These are phyloP conservation scores for Bombus vancouverensis DNA, from an alignment of 1,140 invertebrate genomes.

Conservation along the genomic window DNA sequence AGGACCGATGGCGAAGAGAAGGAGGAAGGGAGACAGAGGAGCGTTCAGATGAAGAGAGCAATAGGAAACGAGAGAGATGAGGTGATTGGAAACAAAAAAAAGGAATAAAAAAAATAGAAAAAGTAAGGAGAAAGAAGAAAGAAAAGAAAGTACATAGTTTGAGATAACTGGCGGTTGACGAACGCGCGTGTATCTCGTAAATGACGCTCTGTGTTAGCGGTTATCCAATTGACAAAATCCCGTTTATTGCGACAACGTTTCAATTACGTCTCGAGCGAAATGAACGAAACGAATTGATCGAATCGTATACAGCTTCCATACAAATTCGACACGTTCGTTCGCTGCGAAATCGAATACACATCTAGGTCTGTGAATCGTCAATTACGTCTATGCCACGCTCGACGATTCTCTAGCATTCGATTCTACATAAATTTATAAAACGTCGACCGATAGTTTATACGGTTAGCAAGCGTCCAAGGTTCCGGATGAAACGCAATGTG, in stretches of 20 bases:
- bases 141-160: too few species aligned
- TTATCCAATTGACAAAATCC: not conserved
- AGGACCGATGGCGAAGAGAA: not conserved
- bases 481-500: slow-evolving; percentile 30
- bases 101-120: too few species aligned
- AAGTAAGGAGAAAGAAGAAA: not conserved
- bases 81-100: not conserved
- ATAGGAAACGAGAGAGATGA: not conserved
- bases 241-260: not conserved
- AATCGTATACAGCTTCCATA: not conserved
- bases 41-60: not conserved
- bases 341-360: not conserved
- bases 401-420: not conserved
- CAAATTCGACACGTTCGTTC: not conserved
- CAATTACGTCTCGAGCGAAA: not conserved
- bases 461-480: slow-evolving; percentile 22
- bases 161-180: not conserved
- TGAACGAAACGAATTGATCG: not conserved
- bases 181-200: not conserved
- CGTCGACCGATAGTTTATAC: slow-evolving; percentile 6
- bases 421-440: not conserved
- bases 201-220: not conserved
- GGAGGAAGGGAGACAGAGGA: not conserved
- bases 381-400: not conserved
- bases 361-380: too few species aligned